These are phyloP conservation scores for Deroplatys truncata DNA, from an alignment of 2,888 invertebrate species.

Conservation along the genomic window DNA sequence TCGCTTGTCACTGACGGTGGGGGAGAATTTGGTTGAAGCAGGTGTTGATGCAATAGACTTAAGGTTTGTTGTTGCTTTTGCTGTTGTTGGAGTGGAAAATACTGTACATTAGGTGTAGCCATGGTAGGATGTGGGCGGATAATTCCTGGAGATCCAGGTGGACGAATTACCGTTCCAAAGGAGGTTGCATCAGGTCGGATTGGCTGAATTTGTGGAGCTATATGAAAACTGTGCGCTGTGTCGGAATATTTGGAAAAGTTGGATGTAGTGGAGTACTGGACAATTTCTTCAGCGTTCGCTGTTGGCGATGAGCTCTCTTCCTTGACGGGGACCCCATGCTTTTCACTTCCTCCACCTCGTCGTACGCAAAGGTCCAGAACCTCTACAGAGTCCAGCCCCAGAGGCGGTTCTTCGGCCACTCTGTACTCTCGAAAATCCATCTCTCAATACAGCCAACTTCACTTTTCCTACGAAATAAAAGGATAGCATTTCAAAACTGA, in stretches of 20 bases:
- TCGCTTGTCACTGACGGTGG: background rate
- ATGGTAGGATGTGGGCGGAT: background rate
- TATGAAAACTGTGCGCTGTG: background rate
- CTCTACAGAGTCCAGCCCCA: background rate
- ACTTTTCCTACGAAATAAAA: no score
- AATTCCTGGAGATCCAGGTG: background rate
- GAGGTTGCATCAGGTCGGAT: background rate
- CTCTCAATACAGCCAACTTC: background rate
- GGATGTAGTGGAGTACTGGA: background rate
- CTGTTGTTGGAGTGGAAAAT: background rate
- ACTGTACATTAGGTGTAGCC: background rate
- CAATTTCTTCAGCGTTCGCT: background rate
- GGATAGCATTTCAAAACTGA: no score
- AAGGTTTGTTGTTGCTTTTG: background rate
- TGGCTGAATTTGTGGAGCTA: background rate
- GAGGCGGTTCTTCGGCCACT: background rate
- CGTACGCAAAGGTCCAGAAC: background rate
- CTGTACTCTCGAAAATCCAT: background rate
- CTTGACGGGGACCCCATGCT: background rate
- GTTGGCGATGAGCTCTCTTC: background rate
- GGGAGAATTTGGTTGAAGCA: background rate
- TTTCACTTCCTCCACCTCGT: background rate
- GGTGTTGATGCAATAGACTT: background rate
- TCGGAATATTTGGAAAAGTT: background rate
- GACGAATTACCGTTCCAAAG: background rate